Percentiles rank a stretch among this genome's conserved stretches.
Evolutionary conservation across 2,113 vertebrate species (phyloP).

Genomic region (Neogale vison): DNA sequence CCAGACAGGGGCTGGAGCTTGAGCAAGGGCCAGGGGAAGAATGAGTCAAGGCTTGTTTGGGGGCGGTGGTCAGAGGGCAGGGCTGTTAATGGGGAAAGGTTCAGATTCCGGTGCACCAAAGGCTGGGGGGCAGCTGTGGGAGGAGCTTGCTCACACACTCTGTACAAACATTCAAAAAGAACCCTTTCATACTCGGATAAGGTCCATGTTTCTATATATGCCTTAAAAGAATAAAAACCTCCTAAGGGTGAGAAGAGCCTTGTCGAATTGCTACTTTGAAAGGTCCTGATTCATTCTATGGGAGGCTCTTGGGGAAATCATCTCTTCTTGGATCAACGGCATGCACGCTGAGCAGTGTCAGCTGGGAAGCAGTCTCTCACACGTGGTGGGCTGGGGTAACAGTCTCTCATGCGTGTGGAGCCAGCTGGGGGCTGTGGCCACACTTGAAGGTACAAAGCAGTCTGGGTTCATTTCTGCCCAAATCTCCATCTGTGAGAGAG

Average conservation of each 20-base stretch:
- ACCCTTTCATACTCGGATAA: background rate
- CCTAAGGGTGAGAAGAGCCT: background rate
- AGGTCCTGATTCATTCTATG: background rate
- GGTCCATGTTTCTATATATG: background rate
- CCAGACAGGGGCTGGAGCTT: background rate
- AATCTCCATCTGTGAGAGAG: background rate
- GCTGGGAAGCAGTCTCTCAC: background rate
- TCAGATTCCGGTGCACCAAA: background rate
- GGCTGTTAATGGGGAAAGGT: background rate
- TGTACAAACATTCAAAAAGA: background rate
- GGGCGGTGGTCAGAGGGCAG: rapidly evolving
- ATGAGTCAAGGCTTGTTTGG: background rate
- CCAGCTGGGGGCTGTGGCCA: background rate
- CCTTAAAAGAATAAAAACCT: background rate
- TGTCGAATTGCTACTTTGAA: background rate
- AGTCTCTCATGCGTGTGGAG: background rate
- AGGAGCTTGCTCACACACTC: too few relatives aligned
- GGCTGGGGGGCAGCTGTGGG: rapidly evolving
- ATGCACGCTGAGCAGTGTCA: background rate
- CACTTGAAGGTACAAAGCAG: background rate
- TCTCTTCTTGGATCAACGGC: background rate
- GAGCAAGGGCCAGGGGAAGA: background rate
- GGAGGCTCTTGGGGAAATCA: background rate
- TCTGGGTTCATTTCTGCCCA: background rate
- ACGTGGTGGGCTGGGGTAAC: rapidly evolving